A percentile compares a stretch with the other conserved stretches of the same genome.
Evolutionary conservation across 1,140 invertebrate genomes (phyloP).

Genomic region (Drosophila punjabiensis): DNA sequence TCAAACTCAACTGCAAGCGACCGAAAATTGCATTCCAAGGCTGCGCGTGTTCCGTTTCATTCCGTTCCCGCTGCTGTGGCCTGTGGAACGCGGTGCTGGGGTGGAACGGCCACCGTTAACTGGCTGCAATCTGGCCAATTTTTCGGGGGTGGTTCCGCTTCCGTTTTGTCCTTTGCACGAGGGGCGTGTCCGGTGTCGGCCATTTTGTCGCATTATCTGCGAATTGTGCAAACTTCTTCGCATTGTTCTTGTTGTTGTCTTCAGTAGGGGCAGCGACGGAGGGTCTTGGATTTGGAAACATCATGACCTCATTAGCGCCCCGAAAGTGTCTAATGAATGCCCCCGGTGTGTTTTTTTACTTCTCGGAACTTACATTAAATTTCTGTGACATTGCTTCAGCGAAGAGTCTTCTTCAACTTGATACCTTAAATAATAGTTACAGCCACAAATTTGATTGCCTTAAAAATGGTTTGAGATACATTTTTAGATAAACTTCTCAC

Average conservation of each 20-base stretch:
- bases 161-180: conserved; percentile 19
- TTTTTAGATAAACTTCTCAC: neutral
- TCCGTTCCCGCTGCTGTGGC: conserved; percentile 13
- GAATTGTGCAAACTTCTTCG: conserved; percentile 21
- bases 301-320: conserved; percentile 65
- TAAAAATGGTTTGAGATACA: neutral
- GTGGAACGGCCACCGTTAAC: conserved; percentile 28
- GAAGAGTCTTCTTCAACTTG: conserved; percentile 1
- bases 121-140: conserved; percentile 50
- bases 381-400: conserved; percentile 70
- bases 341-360: conserved; percentile 43
- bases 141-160: conserved; percentile 44
- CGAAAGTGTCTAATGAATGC: conserved; percentile 73
- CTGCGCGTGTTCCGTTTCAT: conserved; percentile 36
- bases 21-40: conserved; percentile 62
- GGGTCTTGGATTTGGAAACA: conserved; percentile 57
- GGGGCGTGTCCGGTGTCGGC: conserved; percentile 39
- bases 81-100: conserved; percentile 45
- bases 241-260: conserved; percentile 14
- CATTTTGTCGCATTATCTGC: conserved; percentile 49
- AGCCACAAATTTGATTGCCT: neutral
- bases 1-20: conserved; percentile 76
- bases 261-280: no score
- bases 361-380: conserved; percentile 77
- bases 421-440: conserved; percentile 2